A percentile compares a stretch with the other conserved stretches of the same genome.
These are phyloP conservation scores for Speoplatyrhinus poulsoni DNA, from an alignment of 2,113 vertebrate genomes.

Conservation along the genomic window DNA sequence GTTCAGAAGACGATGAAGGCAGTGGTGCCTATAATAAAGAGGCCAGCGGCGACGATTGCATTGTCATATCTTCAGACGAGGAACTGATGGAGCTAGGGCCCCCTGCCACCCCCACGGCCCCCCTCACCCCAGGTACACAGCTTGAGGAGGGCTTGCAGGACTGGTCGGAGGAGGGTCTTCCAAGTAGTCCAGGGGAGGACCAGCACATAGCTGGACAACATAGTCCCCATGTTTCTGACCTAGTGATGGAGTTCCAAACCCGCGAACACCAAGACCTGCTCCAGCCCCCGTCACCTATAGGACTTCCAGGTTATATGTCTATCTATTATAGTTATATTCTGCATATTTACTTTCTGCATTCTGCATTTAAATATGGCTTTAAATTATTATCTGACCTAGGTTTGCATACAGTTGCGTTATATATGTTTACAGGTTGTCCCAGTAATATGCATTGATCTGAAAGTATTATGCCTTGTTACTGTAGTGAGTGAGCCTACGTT, in stretches of 20 bases:
- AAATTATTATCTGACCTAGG: not conserved
- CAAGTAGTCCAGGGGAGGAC: conserved; percentile 11
- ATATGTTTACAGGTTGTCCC: not conserved
- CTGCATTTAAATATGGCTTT: not conserved
- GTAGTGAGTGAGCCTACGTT: conserved; percentile 37
- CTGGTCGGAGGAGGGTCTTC: conserved; percentile 36
- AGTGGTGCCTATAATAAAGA: conserved; percentile 38
- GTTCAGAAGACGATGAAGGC: conserved; percentile 60
- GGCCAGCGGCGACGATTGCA: conserved; percentile 26
- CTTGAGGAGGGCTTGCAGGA: conserved; percentile 55
- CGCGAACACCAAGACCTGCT: conserved; percentile 20
- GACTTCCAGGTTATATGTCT: conserved; percentile 57
- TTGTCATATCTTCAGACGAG: conserved; percentile 71
- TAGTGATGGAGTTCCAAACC: conserved; percentile 39
- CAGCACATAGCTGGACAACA: conserved; percentile 13
- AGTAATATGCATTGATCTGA: not conserved
- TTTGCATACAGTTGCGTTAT: not conserved
- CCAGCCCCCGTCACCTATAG: conserved; percentile 41
- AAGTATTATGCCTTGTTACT: conserved; percentile 30
- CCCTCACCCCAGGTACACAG: conserved; percentile 61
- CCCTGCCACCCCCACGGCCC: conserved; percentile 58
- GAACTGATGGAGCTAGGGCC: conserved; percentile 60
- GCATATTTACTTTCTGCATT: too few species aligned
- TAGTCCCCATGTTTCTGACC: conserved; percentile 20
- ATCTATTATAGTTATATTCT: too few species aligned